Evolutionary conservation across 2,888 invertebrate species (phyloP).

Genomic region (Zaprionus obscuricornis): DNA sequence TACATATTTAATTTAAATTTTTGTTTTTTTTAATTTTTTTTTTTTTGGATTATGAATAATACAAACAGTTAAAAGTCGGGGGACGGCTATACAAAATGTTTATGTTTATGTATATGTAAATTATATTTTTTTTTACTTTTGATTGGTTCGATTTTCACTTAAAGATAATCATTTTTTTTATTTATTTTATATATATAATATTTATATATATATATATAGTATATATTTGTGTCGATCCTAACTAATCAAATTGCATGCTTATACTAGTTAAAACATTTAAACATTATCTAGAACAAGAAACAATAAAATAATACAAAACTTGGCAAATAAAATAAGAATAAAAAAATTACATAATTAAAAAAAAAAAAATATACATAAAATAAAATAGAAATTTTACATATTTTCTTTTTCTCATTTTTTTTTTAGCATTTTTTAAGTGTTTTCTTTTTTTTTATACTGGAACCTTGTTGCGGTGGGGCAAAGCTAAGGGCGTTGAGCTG

Average conservation of each 20-base stretch:
- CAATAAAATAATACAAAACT: conserved; percentile 53
- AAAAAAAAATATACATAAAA: conserved; percentile 17
- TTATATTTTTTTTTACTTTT: conserved; percentile 28
- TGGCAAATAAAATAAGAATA: conserved; percentile 17
- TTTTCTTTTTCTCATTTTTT: conserved; percentile 8
- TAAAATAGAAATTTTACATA: conserved; percentile 36
- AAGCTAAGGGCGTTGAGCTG: background rate
- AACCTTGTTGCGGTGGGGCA: conserved; percentile 12
- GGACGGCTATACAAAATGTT: conserved; percentile 46
- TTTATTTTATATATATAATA: conserved; percentile 19
- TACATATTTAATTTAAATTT: conserved; percentile 44
- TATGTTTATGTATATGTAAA: conserved; percentile 15
- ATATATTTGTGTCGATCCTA: conserved; percentile 4
- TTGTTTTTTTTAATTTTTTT: conserved; percentile 24
- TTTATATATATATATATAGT: conserved; percentile 7
- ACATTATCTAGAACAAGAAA: conserved; percentile 46
- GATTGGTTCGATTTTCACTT: conserved; percentile 32
- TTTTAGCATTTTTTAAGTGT: too few species aligned
- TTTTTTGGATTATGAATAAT: conserved; percentile 7
- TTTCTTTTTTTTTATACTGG: conserved; percentile 16
- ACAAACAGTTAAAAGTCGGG: conserved; percentile 3
- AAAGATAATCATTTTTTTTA: too few species aligned
- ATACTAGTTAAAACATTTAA: conserved; percentile 12
- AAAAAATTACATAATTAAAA: conserved; percentile 14
- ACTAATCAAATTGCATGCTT: conserved; percentile 24